These are phyloP conservation scores for Notodonta dromedarius DNA, from an alignment of 2,888 invertebrate species.

Conservation along the genomic window DNA sequence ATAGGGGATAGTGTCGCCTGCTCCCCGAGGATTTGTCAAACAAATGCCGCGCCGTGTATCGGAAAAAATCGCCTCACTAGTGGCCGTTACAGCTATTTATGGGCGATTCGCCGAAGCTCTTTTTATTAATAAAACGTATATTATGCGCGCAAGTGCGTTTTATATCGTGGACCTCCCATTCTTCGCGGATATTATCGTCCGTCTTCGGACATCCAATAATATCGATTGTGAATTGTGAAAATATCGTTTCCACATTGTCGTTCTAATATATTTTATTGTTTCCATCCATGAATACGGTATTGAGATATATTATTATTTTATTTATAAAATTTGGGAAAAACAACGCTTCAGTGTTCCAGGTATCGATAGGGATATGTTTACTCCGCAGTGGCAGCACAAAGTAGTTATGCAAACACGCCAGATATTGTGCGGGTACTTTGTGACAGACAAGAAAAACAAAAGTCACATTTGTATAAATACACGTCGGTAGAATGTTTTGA, in stretches of 20 bases:
- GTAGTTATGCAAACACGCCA: constrained; percentile 77
- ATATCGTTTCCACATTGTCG: constrained; percentile 48
- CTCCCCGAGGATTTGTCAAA: constrained; percentile 83
- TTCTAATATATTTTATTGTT: constrained; percentile 30
- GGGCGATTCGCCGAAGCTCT: constrained; percentile 78
- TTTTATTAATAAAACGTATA: constrained; percentile 85
- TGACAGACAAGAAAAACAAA: constrained; percentile 76
- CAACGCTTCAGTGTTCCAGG: constrained; percentile 47
- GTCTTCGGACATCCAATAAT: constrained; percentile 80
- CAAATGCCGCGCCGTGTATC: constrained; percentile 81
- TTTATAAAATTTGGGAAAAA: constrained; percentile 35
- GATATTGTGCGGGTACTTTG: constrained; percentile 75
- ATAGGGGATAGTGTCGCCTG: constrained; percentile 73
- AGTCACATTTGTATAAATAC: constrained; percentile 61
- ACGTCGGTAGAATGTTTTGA: constrained; percentile 36
- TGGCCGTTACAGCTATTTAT: constrained; percentile 82
- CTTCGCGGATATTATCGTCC: constrained; percentile 77
- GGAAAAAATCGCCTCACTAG: constrained; percentile 80
- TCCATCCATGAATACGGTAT: constrained; percentile 25
- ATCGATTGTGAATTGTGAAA: constrained; percentile 63
- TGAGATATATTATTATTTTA: constrained; percentile 35
- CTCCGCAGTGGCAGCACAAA: constrained; percentile 57
- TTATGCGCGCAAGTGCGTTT: constrained; percentile 84
- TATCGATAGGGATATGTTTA: constrained; percentile 65
- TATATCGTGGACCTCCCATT: constrained; percentile 71